Conservation (phyloP, 2,797 vertebrate species). For the Furcifer pardalis region DNA sequence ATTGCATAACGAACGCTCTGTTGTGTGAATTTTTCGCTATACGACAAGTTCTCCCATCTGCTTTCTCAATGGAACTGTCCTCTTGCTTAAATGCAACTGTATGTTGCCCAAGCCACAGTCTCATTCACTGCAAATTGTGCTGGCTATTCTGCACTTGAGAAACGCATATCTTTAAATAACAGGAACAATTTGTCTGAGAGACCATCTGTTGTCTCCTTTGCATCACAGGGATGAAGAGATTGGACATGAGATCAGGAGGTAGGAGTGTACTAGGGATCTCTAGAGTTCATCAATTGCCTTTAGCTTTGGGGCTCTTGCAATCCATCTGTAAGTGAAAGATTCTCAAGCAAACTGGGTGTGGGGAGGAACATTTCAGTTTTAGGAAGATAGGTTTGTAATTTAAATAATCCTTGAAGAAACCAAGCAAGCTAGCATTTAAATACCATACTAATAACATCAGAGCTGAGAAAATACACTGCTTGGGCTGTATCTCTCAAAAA, state of each 20-base stretch:
- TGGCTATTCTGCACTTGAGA: neutral
- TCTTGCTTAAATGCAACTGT: neutral
- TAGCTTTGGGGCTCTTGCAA: neutral
- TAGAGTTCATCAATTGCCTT: neutral
- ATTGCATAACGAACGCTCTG: too few relatives aligned
- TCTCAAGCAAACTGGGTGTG: neutral
- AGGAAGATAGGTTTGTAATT: neutral
- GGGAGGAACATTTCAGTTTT: neutral
- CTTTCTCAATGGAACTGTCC: neutral
- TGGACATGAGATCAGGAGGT: constrained; percentile 31
- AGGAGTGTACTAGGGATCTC: constrained; percentile 9
- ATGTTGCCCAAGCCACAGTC: neutral
- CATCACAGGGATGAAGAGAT: constrained; percentile 29
- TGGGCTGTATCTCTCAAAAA: too few relatives aligned
- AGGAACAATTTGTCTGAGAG: constrained; percentile 20
- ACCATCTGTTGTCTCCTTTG: constrained; percentile 41
- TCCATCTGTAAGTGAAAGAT: neutral
- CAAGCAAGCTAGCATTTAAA: too few relatives aligned
- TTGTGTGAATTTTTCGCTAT: too few relatives aligned
- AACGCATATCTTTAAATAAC: constrained; percentile 40
- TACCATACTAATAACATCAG: too few relatives aligned
- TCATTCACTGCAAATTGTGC: neutral
- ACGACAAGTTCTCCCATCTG: too few relatives aligned
- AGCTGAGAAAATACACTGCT: too few relatives aligned
- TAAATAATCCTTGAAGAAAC: neutral